phyloP scores from a whole-genome alignment of 2,113 vertebrate species.

The Natator depressus region DNA sequence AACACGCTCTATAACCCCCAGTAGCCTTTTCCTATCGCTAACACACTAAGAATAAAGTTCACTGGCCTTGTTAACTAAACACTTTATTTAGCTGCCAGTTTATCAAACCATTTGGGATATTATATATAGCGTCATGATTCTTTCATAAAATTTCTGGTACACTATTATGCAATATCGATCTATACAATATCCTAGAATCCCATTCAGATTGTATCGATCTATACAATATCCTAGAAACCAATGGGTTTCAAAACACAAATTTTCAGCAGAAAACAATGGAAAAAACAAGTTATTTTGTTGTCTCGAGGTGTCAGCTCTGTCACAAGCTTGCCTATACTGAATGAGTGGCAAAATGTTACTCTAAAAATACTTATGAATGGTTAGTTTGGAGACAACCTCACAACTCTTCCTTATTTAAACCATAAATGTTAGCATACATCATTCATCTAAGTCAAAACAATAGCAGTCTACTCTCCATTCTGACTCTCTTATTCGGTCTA shows the following conservation, averaged over 20 bases:
- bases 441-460: background rate
- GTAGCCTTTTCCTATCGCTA: background rate
- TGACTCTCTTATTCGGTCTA: background rate
- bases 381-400: background rate
- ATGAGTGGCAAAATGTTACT: accelerated
- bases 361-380: background rate
- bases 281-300: accelerated
- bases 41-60: background rate
- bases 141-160: accelerated
- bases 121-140: accelerated
- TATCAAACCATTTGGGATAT: background rate
- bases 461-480: background rate
- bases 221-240: background rate
- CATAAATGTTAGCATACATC: background rate
- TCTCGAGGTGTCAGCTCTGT: background rate
- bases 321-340: background rate
- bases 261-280: background rate
- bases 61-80: background rate
- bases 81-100: background rate
- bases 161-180: background rate
- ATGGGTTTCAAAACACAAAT: background rate
- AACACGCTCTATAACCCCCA: background rate
- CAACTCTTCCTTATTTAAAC: background rate
- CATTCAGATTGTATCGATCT: background rate
- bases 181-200: background rate